Percentiles rank a stretch among this genome's conserved stretches.
These are phyloP conservation scores for Mobula hypostoma DNA, from an alignment of 2,113 vertebrate species.

Conservation along the genomic window DNA sequence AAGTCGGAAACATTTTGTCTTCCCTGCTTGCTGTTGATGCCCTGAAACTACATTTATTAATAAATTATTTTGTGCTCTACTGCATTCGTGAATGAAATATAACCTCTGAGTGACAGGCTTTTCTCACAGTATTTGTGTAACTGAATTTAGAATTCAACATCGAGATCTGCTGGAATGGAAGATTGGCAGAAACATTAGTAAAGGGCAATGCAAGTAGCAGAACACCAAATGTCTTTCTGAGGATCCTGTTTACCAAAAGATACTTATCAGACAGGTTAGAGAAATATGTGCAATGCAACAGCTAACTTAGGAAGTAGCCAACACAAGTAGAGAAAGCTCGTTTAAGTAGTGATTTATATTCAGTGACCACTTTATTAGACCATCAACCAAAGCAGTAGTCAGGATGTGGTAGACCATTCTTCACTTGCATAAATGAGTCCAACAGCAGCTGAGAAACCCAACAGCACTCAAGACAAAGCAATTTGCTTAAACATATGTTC, in stretches of 20 bases:
- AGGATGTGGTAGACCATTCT: too few relatives aligned
- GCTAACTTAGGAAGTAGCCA: neutral
- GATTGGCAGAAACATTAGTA: neutral
- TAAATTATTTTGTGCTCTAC: neutral
- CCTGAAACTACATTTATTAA: too few relatives aligned
- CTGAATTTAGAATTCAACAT: neutral
- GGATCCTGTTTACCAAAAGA: neutral
- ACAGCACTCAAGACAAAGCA: too few relatives aligned
- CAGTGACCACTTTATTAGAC: too few relatives aligned
- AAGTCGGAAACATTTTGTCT: neutral
- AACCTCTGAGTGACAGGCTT: neutral
- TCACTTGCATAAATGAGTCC: too few relatives aligned
- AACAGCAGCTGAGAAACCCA: too few relatives aligned
- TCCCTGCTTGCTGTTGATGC: neutral
- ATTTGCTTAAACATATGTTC: too few relatives aligned
- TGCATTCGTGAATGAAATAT: neutral
- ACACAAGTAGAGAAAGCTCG: neutral
- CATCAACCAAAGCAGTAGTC: too few relatives aligned
- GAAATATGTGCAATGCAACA: neutral
- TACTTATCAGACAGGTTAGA: neutral
- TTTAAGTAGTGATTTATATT: neutral
- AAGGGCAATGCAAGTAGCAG: neutral
- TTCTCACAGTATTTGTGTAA: neutral
- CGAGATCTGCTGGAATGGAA: neutral
- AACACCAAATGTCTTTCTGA: neutral